A percentile compares a stretch with the other conserved stretches of the same genome.
phyloP scores from a whole-genome alignment of 2,797 vertebrate genomes.

The Scyliorhinus canicula region DNA sequence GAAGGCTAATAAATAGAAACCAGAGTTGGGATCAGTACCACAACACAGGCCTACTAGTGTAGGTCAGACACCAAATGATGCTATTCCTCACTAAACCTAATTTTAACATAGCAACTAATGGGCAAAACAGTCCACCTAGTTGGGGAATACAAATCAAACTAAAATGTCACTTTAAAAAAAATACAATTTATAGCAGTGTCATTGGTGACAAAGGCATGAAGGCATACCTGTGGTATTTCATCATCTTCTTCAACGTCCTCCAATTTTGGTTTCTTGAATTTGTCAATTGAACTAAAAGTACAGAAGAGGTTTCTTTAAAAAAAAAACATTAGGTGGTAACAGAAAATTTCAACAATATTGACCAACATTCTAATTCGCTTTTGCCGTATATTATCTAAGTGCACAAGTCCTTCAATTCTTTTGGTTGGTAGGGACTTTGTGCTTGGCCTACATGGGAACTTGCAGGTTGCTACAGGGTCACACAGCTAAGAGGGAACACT shows the following conservation, averaged over 20 bases:
- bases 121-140: neutral
- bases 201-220: neutral
- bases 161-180: neutral
- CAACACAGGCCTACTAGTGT: neutral
- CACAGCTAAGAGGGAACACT: too few relatives aligned
- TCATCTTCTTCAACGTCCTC: neutral
- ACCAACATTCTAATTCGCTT: neutral
- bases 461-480: too few relatives aligned
- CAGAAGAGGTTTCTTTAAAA: neutral
- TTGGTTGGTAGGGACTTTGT: too few relatives aligned
- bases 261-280: neutral
- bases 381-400: neutral
- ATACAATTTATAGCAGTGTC: neutral
- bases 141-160: neutral
- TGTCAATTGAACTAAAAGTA: neutral
- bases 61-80: neutral
- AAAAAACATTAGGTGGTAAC: too few relatives aligned
- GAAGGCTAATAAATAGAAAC: neutral
- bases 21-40: neutral
- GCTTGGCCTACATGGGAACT: too few relatives aligned
- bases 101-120: neutral
- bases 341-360: neutral
- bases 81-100: neutral
- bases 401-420: neutral
- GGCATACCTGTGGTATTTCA: neutral